Evolutionary conservation across 2,797 vertebrate genomes (phyloP).

Genomic region (Acanthornis magna): DNA sequence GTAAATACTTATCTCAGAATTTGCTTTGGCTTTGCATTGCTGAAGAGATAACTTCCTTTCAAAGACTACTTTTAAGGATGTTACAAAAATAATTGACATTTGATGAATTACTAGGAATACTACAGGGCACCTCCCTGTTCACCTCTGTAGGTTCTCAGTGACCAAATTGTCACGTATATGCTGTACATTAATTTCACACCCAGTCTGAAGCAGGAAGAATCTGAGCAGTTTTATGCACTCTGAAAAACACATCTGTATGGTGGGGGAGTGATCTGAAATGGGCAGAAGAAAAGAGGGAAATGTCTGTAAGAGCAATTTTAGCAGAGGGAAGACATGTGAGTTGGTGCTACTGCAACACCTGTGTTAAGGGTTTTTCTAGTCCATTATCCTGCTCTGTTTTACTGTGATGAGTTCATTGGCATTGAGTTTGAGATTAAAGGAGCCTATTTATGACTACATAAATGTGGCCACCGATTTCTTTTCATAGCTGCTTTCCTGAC

Average conservation of each 20-base stretch:
- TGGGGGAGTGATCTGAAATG: background rate
- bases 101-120: background rate
- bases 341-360: background rate
- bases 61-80: background rate
- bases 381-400: background rate
- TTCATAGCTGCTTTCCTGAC: background rate
- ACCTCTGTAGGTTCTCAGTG: background rate
- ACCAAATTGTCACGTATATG: background rate
- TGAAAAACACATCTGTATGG: background rate
- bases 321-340: background rate
- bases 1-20: background rate
- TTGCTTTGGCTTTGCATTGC: background rate
- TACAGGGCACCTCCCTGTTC: background rate
- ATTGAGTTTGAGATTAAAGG: background rate
- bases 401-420: background rate
- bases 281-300: background rate
- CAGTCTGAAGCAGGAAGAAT: background rate
- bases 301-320: background rate
- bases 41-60: background rate
- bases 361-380: background rate
- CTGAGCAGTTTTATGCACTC: background rate
- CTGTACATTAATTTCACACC: background rate
- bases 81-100: background rate
- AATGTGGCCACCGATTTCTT: background rate
- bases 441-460: background rate